Evolutionary conservation across 2,797 vertebrate genomes (phyloP), one percentile per base, ranked within the genome.

Genomic region (Acestrorhynchus altus): DNA sequence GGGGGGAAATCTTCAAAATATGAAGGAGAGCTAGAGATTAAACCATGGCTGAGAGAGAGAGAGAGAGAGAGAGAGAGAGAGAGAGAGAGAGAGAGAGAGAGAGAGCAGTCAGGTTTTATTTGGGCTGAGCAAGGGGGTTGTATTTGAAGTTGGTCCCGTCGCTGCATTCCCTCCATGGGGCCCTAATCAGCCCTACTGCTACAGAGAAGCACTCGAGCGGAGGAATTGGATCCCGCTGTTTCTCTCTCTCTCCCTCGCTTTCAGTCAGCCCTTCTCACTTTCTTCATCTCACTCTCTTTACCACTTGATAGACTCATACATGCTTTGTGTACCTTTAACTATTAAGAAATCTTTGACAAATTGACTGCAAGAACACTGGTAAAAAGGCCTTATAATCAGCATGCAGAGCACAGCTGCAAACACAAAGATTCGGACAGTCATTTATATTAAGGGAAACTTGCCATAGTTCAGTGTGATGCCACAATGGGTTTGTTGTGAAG

Each of bases 71-170:
- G 64, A 67, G 8, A 68, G 42, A 69, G 28, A 59, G 52, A 69
- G 57, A 61, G 63, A 70, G 57, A 56, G 65, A 46, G 15, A 57
- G 54, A 13, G 44, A 42, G 71, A 28, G 64, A 39, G 63, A 71
- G 67, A 68, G 67, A 95, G 91, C 94, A 95, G 96, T 96, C 95
- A 96, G 94, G 95, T 98, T 97, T 96, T 97, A 96, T 97, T 97
- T 95, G 94, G 96, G 94, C 85, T 87, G 90, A 87, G 89, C 92
- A 92, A 92, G 94, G 92, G 85, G 90, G 92, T 88, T 92, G 91
- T 95, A 96, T 97, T 98, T 99, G 96, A 99, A 97, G 96, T 97
- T 89, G 93, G 79, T 96, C 94, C 94, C 88, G 92, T 91, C 88
- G 91, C 89, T 92, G 94, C 90, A 93, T 82, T 96, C 95, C 94